Conservation (phyloP, 2,113 vertebrate genomes). For the Oncorhynchus clarkii region DNA sequence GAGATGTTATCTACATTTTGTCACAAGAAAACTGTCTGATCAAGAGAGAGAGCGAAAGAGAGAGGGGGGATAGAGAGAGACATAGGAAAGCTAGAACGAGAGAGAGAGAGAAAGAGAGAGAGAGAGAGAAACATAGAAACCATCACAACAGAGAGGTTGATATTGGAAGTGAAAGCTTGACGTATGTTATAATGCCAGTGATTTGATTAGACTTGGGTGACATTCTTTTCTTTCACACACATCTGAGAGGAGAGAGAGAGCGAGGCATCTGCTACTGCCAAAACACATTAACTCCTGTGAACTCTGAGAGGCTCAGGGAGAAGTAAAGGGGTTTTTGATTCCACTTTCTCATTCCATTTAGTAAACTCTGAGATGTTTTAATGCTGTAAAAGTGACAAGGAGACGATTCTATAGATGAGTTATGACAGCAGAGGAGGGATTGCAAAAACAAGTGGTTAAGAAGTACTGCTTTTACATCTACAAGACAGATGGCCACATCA, state of each 20-base stretch:
- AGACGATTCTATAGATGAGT: slow-evolving; percentile 48
- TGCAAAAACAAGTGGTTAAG: slow-evolving; percentile 52
- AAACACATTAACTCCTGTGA: slow-evolving; percentile 59
- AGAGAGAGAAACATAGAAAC: slow-evolving; percentile 34
- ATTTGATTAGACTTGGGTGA: slow-evolving; percentile 75
- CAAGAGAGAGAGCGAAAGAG: background rate
- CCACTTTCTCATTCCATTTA: slow-evolving; percentile 33
- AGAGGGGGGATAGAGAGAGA: slow-evolving; percentile 8
- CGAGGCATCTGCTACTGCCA: slow-evolving; percentile 64
- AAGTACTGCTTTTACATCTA: background rate
- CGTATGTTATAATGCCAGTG: slow-evolving; percentile 63
- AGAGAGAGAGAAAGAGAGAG: slow-evolving; percentile 32
- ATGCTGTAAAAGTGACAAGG: slow-evolving; percentile 56
- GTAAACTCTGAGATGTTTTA: slow-evolving; percentile 59
- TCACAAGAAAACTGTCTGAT: slow-evolving; percentile 25
- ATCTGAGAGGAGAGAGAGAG: slow-evolving; percentile 38
- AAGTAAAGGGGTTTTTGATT: slow-evolving; percentile 60
- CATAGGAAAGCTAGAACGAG: background rate
- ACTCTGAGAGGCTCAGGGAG: slow-evolving; percentile 42
- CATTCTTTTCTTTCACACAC: slow-evolving; percentile 56
- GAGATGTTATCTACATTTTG: slow-evolving; percentile 49
- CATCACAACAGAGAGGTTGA: slow-evolving; percentile 56
- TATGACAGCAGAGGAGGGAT: slow-evolving; percentile 44
- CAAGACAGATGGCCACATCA: no score
- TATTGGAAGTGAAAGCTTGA: slow-evolving; percentile 73